A percentile compares a stretch with the other conserved stretches of the same genome.
These are phyloP conservation scores for Chydorus sphaericus DNA, from an alignment of 2,888 invertebrate genomes.

Conservation along the genomic window DNA sequence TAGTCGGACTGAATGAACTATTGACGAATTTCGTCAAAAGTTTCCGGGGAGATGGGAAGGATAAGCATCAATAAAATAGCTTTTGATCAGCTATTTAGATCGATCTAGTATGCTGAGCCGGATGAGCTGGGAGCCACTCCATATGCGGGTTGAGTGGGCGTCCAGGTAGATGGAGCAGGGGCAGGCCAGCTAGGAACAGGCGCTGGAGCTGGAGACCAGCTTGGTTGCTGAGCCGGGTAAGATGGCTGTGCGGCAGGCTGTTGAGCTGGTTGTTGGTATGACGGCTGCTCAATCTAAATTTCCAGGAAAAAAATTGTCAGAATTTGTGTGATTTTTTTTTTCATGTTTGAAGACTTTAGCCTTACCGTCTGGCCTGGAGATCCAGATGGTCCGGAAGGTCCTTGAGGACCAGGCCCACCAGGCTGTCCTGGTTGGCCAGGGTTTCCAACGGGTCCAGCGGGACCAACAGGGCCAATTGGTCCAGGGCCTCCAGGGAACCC, in stretches of 20 bases:
- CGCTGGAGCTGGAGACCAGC: background rate
- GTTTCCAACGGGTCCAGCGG: constrained; percentile 45
- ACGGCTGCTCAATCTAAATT: background rate
- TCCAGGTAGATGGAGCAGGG: background rate
- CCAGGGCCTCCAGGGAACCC: constrained; percentile 50
- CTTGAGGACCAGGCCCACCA: background rate
- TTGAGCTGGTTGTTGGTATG: background rate
- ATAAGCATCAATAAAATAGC: too few species aligned
- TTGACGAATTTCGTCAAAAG: too few species aligned
- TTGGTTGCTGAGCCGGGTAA: background rate
- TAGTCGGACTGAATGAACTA: too few species aligned
- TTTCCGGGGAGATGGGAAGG: too few species aligned
- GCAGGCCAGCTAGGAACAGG: background rate
- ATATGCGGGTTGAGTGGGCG: too few species aligned
- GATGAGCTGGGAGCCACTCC: too few species aligned
- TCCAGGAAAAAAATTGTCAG: too few species aligned
- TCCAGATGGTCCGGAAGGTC: background rate
- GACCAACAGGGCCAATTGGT: constrained; percentile 34
- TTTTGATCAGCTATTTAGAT: too few species aligned
- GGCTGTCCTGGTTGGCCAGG: constrained; percentile 48
- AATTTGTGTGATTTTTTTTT: too few species aligned
- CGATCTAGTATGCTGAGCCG: too few species aligned
- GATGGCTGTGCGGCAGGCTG: background rate
- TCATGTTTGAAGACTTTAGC: too few species aligned
- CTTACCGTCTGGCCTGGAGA: too few species aligned